phyloP scores from a whole-genome alignment of 2,797 vertebrate genomes.

The Chloroceryle inda region DNA sequence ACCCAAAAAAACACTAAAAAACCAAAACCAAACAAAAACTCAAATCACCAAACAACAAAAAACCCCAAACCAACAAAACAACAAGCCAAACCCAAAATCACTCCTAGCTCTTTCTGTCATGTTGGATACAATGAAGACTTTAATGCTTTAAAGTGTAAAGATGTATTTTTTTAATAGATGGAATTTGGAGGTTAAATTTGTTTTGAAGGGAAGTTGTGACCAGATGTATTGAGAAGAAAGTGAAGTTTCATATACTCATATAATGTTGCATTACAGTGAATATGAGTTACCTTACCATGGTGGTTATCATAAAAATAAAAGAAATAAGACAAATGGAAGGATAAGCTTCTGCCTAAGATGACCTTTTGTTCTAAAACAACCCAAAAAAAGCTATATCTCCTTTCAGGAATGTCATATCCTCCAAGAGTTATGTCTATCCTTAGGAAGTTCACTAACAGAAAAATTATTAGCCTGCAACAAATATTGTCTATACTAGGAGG shows the following conservation, averaged over 20 bases:
- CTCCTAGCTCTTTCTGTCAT: not conserved
- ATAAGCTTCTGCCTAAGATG: constrained; percentile 44
- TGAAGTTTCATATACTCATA: not conserved
- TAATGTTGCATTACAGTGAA: not conserved
- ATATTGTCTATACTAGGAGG: not conserved
- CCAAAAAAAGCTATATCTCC: not conserved
- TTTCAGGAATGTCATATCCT: not conserved
- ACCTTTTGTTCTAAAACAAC: constrained; percentile 43
- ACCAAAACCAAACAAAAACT: no score
- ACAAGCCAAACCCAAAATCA: not conserved
- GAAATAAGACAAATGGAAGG: constrained; percentile 31
- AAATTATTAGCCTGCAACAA: not conserved
- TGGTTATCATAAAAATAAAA: not conserved
- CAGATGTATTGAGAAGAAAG: not conserved
- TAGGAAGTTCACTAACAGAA: not conserved
- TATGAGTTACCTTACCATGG: not conserved
- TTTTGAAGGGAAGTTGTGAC: not conserved
- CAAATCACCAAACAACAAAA: no score
- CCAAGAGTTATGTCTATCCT: constrained; percentile 39
- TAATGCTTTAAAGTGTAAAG: not conserved
- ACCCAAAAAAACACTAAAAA: no score
- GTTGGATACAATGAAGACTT: not conserved
- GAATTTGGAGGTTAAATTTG: not conserved
- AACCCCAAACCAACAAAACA: no score
- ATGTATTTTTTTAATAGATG: not conserved